Conservation (phyloP, 2,888 invertebrate species). For the Oxytorus armatus region DNA sequence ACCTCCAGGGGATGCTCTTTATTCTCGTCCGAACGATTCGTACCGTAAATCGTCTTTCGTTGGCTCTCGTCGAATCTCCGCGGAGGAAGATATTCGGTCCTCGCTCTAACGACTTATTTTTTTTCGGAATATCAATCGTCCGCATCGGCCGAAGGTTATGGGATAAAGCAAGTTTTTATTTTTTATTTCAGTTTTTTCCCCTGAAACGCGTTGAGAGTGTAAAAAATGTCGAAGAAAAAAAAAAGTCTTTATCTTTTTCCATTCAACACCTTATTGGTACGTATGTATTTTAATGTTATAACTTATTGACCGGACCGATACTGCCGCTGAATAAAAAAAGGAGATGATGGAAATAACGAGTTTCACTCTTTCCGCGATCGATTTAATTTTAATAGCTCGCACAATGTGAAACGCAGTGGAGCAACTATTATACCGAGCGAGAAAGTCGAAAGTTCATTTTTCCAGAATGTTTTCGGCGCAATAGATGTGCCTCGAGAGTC, state of each 20-base stretch:
- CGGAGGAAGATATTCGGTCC: slow-evolving; percentile 14
- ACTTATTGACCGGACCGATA: background rate
- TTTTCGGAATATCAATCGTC: no score
- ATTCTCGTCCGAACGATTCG: slow-evolving; percentile 8
- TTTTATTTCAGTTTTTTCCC: no score
- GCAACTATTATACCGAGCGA: no score
- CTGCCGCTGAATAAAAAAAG: slow-evolving; percentile 9
- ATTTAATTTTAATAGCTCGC: no score
- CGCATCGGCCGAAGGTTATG: no score
- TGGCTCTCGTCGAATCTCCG: slow-evolving; percentile 31
- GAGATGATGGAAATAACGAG: slow-evolving; percentile 12
- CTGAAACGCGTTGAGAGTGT: no score
- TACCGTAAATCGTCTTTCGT: slow-evolving; percentile 48
- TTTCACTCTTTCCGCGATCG: background rate
- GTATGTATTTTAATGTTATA: slow-evolving; percentile 9
- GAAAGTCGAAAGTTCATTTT: no score
- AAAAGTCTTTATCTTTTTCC: background rate
- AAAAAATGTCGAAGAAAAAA: no score
- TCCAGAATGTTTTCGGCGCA: no score
- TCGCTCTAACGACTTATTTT: slow-evolving; percentile 3
- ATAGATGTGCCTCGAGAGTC: no score
- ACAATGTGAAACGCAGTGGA: no score
- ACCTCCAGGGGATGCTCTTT: background rate
- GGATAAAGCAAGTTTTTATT: no score
- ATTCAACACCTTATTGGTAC: background rate